Percentiles rank a stretch among this genome's conserved stretches.
Conservation (phyloP, 2,888 invertebrate species). For the Leucophora obtusa region DNA sequence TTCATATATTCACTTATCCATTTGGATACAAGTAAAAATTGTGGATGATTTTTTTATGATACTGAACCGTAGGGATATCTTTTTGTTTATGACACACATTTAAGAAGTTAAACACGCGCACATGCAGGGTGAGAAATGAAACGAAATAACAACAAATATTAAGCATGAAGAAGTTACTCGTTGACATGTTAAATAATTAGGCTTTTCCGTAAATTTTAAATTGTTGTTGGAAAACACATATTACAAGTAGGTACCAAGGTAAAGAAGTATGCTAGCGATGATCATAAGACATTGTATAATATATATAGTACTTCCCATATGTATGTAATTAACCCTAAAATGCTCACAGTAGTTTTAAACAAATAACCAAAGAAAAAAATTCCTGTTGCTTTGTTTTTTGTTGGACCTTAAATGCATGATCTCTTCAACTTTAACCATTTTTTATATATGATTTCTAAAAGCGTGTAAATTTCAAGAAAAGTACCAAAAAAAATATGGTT, state of each 20-base stretch:
- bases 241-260: neutral
- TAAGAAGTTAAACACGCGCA: slow-evolving; percentile 34
- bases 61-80: slow-evolving; percentile 28
- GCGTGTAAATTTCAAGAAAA: too few relatives aligned
- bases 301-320: too few relatives aligned
- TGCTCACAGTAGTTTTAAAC: too few relatives aligned
- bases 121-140: slow-evolving; percentile 14
- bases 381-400: too few relatives aligned
- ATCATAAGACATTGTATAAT: too few relatives aligned
- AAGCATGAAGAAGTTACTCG: neutral
- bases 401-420: too few relatives aligned
- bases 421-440: too few relatives aligned
- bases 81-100: slow-evolving; percentile 30
- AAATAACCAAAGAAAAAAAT: too few relatives aligned
- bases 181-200: slow-evolving; percentile 59
- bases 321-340: too few relatives aligned
- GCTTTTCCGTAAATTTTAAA: slow-evolving; percentile 20
- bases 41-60: slow-evolving; percentile 12
- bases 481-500: too few relatives aligned
- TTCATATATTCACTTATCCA: neutral
- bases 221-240: neutral
- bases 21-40: slow-evolving; percentile 1
- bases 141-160: neutral
- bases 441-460: too few relatives aligned
- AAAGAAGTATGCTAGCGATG: neutral